Conservation (phyloP, 2,797 vertebrate species). For the Micromesistius poutassou region DNA sequence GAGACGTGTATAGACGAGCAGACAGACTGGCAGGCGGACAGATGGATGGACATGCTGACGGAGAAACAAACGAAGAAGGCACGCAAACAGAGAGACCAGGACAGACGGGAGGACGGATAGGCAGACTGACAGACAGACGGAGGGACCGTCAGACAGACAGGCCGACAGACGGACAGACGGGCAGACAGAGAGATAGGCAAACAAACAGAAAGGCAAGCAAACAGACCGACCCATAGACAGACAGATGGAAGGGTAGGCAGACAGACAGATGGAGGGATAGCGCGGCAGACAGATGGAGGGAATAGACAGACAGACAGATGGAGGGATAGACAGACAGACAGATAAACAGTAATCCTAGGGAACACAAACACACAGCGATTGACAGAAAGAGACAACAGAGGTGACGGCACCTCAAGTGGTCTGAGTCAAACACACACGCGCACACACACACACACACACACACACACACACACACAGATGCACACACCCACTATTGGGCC, state of each 20-base stretch:
- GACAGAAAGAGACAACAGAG: conserved; percentile 13
- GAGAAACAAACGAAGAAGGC: too few relatives aligned
- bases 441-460: conserved; percentile 22
- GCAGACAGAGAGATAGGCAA: background rate
- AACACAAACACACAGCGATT: conserved; percentile 23
- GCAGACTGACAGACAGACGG: too few relatives aligned
- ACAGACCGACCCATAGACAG: background rate
- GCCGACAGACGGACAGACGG: too few relatives aligned
- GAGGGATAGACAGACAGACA: background rate
- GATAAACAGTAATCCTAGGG: conserved; percentile 19
- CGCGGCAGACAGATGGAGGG: conserved; percentile 6
- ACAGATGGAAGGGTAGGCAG: conserved; percentile 20
- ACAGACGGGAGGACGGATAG: too few relatives aligned
- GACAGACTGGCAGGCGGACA: too few relatives aligned
- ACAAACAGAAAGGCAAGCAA: background rate
- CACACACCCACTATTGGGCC: conserved; percentile 8
- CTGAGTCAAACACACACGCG: conserved; percentile 5
- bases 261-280: background rate
- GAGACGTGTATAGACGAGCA: too few relatives aligned
- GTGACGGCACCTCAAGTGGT: conserved; percentile 20
- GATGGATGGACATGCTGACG: too few relatives aligned
- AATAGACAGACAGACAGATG: background rate
- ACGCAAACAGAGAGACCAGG: too few relatives aligned
- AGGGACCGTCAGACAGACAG: too few relatives aligned
- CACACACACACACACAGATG: conserved; percentile 16